Conservation (phyloP, 1,140 invertebrate species). For the Oreohelix idahoensis region DNA sequence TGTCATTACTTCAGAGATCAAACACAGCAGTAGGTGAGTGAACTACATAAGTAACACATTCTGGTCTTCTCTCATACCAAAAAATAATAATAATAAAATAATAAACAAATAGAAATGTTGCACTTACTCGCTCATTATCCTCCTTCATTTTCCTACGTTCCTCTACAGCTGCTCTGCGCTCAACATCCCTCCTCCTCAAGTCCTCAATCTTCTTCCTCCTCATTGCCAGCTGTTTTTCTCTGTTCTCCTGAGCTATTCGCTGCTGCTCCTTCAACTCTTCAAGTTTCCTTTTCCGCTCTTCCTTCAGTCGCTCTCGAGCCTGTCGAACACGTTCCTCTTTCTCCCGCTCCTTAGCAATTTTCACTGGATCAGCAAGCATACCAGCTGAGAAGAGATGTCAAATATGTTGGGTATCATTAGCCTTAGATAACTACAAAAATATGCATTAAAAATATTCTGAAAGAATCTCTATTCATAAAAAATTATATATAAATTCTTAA, state of each 20-base stretch:
- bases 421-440: no score
- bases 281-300: conserved; percentile 64
- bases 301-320: conserved; percentile 59
- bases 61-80: no score
- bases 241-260: conserved; percentile 63
- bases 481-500: no score
- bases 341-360: conserved; percentile 63
- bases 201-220: conserved; percentile 67
- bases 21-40: no score
- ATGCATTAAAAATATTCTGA: no score
- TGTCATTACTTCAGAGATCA: no score
- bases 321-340: conserved; percentile 62
- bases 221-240: conserved; percentile 65
- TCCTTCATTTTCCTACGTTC: conserved; percentile 61
- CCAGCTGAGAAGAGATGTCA: not conserved
- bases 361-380: conserved; percentile 53
- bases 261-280: conserved; percentile 68
- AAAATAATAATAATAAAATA: no score
- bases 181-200: conserved; percentile 61
- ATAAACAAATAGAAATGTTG: no score
- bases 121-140: conserved; percentile 58
- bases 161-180: conserved; percentile 63
- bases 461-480: no score
- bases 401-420: no score
- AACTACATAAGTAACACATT: no score